Conservation (phyloP, 2,113 vertebrate genomes). For the Cynocephalus volans region DNA sequence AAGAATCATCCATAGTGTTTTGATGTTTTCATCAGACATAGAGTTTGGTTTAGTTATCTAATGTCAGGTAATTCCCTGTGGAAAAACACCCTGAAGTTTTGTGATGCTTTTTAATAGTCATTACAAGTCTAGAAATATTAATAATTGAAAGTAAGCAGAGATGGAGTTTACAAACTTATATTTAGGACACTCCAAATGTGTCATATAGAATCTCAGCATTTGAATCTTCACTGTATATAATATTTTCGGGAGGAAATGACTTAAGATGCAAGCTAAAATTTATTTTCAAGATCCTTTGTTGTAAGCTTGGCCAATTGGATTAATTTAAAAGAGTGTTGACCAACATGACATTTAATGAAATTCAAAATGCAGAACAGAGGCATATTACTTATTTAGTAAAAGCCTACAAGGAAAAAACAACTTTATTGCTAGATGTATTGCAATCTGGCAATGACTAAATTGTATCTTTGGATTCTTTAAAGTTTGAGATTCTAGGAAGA, state of each 20-base stretch:
- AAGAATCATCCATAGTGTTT: background rate
- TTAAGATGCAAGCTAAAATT: background rate
- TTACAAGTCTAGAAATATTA: background rate
- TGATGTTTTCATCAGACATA: background rate
- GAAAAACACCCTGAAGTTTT: background rate
- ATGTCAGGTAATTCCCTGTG: background rate
- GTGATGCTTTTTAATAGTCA: background rate
- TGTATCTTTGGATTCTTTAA: background rate
- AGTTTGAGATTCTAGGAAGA: conserved; percentile 47
- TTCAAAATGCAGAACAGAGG: conserved; percentile 12
- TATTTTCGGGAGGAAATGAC: background rate
- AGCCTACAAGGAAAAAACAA: background rate
- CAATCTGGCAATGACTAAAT: conserved; percentile 34
- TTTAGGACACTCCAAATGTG: background rate
- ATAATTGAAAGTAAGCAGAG: background rate
- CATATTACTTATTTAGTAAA: background rate
- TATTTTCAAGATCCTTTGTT: conserved; percentile 4
- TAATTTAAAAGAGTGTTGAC: background rate
- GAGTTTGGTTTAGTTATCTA: conserved; percentile 10
- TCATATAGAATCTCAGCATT: background rate
- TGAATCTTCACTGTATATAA: background rate
- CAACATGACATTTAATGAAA: conserved; percentile 21
- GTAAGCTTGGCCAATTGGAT: background rate
- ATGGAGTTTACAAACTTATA: background rate
- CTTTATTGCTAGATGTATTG: background rate